Base-by-base conservation (phyloP, 64 coral and sea anemone genomes). In the Hydrozoanthus tunicans region DNA sequence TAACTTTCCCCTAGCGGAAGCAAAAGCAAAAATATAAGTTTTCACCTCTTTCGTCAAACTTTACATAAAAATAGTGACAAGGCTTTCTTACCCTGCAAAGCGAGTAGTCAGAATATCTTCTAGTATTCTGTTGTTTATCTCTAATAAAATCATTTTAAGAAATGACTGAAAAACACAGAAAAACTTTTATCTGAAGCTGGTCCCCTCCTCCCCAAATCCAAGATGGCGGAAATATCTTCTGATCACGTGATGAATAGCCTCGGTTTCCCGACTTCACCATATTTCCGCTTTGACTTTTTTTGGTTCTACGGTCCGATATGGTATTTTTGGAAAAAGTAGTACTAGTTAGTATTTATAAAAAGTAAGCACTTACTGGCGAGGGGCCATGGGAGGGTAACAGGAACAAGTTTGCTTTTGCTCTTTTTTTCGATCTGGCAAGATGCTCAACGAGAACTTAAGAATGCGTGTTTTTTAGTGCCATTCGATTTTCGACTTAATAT, bases 121-220 rank as follows among this genome's bases (percentile, higher is more conserved):
- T 81, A 99, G 81, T 59, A 99, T 93, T 71, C 90, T 93, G 85
- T 99, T 99, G 43, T 91, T 92, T 72, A 99, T 81, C 70, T 99
- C 97, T 90, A 99, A 75, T 27, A 99, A 88, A 94, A 99, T 99
- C 97, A 99, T 99, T 77, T 95, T 91, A 78, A 65, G 62, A 89
- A 78, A 81, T 6, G 3, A 77, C 53, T 75, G 51, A 70, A 93
- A 61, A 51, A 20, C 68, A 9, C 57, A 62, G 43, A 70, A 91
- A 89, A 91, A 92, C 76, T 74, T 88, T 84, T 65, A 9, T 14
- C 13, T 43, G 51, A 67, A 58, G 53, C 64, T 32, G 32, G 6
- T 60, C 77, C 59, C 52, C 52, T 65, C 84, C 84, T 88, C 84
- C 84, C 68, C 68, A 65, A n/a, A 66, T 83, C 81, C 81, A 88